Base-by-base conservation (phyloP, 2,113 vertebrate genomes). In the Psilopogon haemacephalus region DNA sequence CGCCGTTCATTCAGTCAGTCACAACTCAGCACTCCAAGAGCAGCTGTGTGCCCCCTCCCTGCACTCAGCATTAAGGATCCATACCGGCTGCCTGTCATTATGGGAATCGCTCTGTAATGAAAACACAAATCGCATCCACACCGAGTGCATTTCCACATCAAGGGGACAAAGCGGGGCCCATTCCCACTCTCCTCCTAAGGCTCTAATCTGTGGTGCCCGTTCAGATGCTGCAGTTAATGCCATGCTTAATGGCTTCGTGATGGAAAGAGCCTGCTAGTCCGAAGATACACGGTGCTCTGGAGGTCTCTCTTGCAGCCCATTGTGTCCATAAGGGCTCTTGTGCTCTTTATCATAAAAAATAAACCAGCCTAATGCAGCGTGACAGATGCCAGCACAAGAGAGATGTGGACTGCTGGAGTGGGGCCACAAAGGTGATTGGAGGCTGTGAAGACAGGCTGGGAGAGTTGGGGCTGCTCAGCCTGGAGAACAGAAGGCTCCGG, bases 21-120 rank as follows among this genome's bases (percentile, higher is more conserved):
- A 60, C 86, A 96, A 93, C 46, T 84, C 86, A 89, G 88, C 84
- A 84, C 82, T 93, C 42, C 24, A 71, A 91, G 46, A 19, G 15
- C 24, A 37, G 78, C 42, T 85, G 54, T 77, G 28, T 20, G 42
- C 48, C 76, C 85, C 79, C 5, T 11, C 84, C 69, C 73, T 20
- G 35, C 54, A 77, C 76, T 93, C 72, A 50, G 86, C 73, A 68
- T 59, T 62, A 92, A 74, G 59, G 89, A 94, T 88, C 80, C 81
- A 73, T 77, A 86, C 76, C 94, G 93, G 85, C 28, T 78, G 84
- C 69, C 89, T 91, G 37, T 84, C 93, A 75, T 96, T 94, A 80
- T 77, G 83, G 89, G 87, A 94, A 95, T 90, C 93, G 89, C 79
- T 94, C 83, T 67, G 74, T 94, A 94, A 95, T 95, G 88, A 94